Evolutionary conservation across 2,113 vertebrate species (phyloP), one percentile per base, ranked within the genome.

Genomic region (Cavia aperea): DNA sequence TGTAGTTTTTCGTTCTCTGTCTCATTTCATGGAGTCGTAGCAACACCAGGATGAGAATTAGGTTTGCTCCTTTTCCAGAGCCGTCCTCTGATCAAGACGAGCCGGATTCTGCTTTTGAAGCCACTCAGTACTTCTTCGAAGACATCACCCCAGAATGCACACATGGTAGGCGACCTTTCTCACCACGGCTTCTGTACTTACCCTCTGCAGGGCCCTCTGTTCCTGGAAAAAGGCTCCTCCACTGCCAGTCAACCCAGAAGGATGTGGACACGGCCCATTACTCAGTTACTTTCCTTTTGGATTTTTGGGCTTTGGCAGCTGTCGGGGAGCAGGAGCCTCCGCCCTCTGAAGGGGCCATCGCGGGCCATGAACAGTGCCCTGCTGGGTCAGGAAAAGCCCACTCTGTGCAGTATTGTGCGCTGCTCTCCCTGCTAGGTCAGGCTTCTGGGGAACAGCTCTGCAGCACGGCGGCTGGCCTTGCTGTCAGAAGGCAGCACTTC

Each of bases 71-170:
- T 88, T 96, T 51, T 65, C 68, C 94, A 98, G 98, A 99, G 94
- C 97, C 98, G 1, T 97, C 97, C 81, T 98, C 97, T 70, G 99
- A 99, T 82, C 98, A 98, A 77, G 99, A 99, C 23, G 99, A 99
- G 77, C 99, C 99, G 0, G 99, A 99, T 96, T 99, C 99, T 23
- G 99, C 99, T 60, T 99, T 99, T 89, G 99, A 99, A 97, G 99
- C 99, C 26, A 99, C 98, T 36, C 99, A 99, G 95, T 99, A 99
- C 97, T 99, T 99, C 97, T 99, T 99, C 97, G 99, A 99, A 97
- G 99, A 99, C 95, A 98, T 99, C 95, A 99, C 99, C 39, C 99
- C 99, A 13, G 99, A 99, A 81, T 98, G 98, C 31, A 98, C 99
- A 4, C 97, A 98, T 0, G 98, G 99, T 99, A 98, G 81, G 98